phyloP scores from a whole-genome alignment of 1,140 invertebrate species.

The Cepaea nemoralis region DNA sequence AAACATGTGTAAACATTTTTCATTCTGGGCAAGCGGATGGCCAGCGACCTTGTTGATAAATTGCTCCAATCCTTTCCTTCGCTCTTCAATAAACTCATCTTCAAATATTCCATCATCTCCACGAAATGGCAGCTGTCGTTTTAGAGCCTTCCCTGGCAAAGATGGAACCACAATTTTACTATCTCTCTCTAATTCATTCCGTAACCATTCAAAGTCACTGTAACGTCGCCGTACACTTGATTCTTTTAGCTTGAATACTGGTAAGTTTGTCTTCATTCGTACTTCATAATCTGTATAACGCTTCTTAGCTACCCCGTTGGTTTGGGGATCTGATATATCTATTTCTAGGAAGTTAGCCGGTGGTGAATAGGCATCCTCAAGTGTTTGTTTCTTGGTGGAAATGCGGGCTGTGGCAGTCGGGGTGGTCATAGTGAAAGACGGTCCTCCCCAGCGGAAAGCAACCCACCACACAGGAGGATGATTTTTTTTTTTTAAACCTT shows the following conservation, averaged over 20 bases:
- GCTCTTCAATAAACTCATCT: slow-evolving; percentile 99
- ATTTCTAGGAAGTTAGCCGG: slow-evolving; percentile 99
- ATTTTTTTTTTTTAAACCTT: no score
- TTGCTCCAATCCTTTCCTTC: slow-evolving; percentile 95
- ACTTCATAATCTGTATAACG: slow-evolving; percentile 99
- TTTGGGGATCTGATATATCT: slow-evolving; percentile 96
- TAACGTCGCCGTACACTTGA: slow-evolving; percentile 96
- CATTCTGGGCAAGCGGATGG: slow-evolving; percentile 98
- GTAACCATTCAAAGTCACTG: slow-evolving; percentile 99
- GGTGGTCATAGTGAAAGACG: slow-evolving; percentile 43
- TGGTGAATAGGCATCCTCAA: slow-evolving; percentile 99
- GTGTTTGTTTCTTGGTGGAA: slow-evolving; percentile 97
- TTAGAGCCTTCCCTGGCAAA: slow-evolving; percentile 97
- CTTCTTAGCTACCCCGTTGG: slow-evolving; percentile 94
- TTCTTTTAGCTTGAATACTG: slow-evolving; percentile 99
- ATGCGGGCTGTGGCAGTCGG: slow-evolving; percentile 87
- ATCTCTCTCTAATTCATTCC: slow-evolving; percentile 98
- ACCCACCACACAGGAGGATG: no score
- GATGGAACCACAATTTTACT: slow-evolving; percentile 99
- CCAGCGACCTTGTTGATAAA: slow-evolving; percentile 99
- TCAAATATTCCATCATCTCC: slow-evolving; percentile 99
- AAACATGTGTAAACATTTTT: slow-evolving; percentile 99
- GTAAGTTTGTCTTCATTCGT: slow-evolving; percentile 96
- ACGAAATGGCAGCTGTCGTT: slow-evolving; percentile 96
- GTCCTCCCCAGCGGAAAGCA: slow-evolving; percentile 29